Conservation (phyloP, 2,888 invertebrate genomes). For the Cantharis lateralis region DNA sequence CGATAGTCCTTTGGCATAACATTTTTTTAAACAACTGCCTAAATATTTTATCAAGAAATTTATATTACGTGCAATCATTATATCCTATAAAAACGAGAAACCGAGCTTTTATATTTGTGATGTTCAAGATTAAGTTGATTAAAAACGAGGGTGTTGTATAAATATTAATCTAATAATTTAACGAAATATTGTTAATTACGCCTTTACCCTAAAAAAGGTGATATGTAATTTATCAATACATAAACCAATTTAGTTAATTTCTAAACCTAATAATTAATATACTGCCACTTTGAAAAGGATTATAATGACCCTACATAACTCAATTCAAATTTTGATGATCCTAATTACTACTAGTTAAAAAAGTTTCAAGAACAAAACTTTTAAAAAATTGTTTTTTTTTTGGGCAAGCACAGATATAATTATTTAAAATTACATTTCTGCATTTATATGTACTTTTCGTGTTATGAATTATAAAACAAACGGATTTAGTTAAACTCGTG, state of each 20-base stretch:
- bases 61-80: background rate
- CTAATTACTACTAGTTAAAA: background rate
- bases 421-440: background rate
- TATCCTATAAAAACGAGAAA: constrained; percentile 5
- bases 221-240: background rate
- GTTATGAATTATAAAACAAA: background rate
- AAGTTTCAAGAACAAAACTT: background rate
- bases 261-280: background rate
- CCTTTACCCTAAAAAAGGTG: background rate
- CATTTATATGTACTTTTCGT: background rate
- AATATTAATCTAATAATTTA: background rate
- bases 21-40: background rate
- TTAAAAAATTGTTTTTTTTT: background rate
- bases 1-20: background rate
- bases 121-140: constrained; percentile 17
- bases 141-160: constrained; percentile 1
- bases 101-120: constrained; percentile 21
- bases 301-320: background rate
- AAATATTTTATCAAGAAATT: background rate
- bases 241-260: background rate
- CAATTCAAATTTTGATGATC: background rate
- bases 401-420: background rate
- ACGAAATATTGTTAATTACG: background rate
- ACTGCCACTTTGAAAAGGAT: background rate
- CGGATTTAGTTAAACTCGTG: background rate